phyloP scores from a whole-genome alignment of 2,113 vertebrate genomes.

The Sminthopsis crassicaudata region DNA sequence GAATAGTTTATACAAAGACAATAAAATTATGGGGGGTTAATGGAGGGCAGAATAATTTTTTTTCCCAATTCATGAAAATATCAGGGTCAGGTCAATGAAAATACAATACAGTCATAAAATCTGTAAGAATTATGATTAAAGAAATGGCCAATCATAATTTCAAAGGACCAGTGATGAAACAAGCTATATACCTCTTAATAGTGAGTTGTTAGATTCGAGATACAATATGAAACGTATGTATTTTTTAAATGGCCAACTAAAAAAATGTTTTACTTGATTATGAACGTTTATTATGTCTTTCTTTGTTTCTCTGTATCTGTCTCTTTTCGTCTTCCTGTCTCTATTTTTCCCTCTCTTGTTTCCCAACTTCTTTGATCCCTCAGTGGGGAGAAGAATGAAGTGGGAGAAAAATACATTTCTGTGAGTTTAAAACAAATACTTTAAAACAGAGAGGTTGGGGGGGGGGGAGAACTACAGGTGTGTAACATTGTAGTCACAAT shows the following conservation, averaged over 20 bases:
- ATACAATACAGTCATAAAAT: background rate
- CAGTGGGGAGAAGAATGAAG: background rate
- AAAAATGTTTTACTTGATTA: background rate
- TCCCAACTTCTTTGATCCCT: fast-evolving
- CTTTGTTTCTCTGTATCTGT: no score
- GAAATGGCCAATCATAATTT: background rate
- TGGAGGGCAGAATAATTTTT: no score
- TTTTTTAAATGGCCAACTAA: background rate
- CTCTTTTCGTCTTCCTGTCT: no score
- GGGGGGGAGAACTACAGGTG: no score
- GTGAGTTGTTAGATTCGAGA: background rate
- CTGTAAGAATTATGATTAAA: background rate
- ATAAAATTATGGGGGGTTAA: background rate
- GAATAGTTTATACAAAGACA: background rate
- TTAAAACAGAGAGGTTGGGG: no score
- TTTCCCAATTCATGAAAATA: no score
- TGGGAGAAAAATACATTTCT: background rate
- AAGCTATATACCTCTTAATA: background rate
- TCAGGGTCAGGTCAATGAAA: no score
- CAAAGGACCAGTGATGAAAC: background rate
- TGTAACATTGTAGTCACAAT: no score
- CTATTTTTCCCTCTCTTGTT: background rate
- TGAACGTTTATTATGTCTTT: background rate
- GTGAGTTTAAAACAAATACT: background rate
- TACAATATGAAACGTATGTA: background rate